Evolutionary conservation across 2,888 invertebrate genomes (phyloP), one percentile per base, ranked within the genome.

Genomic region (Xestia rhomboidea): DNA sequence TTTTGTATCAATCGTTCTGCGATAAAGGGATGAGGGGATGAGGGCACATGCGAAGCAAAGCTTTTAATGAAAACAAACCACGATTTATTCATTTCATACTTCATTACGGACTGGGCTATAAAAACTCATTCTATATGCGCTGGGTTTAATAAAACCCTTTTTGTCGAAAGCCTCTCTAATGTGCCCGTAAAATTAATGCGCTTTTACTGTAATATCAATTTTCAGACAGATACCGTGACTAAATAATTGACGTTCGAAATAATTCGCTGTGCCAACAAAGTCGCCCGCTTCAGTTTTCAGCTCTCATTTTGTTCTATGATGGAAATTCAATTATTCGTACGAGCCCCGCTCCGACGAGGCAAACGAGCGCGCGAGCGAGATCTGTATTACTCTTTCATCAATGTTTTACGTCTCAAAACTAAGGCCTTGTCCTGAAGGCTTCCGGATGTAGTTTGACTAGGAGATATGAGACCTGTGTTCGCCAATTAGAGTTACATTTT

Each of bases 321-420:
- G 96, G 93, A 96, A 96, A 96, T 96, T 96, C 95, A 96, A 96
- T 96, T 96, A 96, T 96, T 95, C 95, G 95, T 94, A 92, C 94
- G 94, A 94, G 92, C 93, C 91, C 89, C 91, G 92, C 92, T 92
- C 88, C 91, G 89, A 78, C 90, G 93, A 91, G 91, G 93, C 83
- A 85, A 88, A 84, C 83, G 83, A 89, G 91, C 92, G 94, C 93
- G 93, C 90, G 93, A 90, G 91, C 90, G 90, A 92, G 89, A 91
- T 90, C 92, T 91, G 92, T 91, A 92, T 94, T 93, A 93, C 93
- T 93, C 95, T 96, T 94, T 94, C 95, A 95, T 94, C 94, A 94
- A 95, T 93, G 94, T 94, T 95, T 95, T 93, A 94, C 92, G 92
- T 94, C 94, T 93, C 91, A 86, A 91, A 93, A 92, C 92, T 92